Evolutionary conservation across 2,113 vertebrate species (phyloP).

Genomic region (Triplophysa tibetana): DNA sequence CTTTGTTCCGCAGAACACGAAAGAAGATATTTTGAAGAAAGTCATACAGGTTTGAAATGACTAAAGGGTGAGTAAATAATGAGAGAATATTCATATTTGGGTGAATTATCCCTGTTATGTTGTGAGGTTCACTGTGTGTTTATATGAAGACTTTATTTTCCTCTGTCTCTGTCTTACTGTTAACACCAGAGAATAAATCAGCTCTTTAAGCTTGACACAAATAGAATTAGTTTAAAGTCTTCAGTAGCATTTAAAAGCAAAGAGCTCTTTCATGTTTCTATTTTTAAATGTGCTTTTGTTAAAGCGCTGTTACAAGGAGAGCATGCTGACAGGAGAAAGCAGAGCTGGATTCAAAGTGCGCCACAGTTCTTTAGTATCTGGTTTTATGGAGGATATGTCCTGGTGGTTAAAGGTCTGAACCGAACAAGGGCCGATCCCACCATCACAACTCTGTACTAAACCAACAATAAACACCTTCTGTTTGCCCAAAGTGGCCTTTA

Average conservation of each 20-base stretch:
- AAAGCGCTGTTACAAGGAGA: slow-evolving; percentile 57
- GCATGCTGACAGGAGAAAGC: slow-evolving; percentile 63
- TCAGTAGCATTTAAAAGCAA: slow-evolving; percentile 26
- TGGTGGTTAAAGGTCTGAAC: background rate
- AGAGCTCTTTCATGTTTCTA: background rate
- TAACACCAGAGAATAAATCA: background rate
- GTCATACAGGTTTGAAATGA: no score
- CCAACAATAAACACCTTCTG: no score
- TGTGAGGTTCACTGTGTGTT: no score
- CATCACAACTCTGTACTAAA: slow-evolving; percentile 7
- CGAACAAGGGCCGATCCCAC: background rate
- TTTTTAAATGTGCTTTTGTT: slow-evolving; percentile 10
- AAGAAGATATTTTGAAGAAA: no score
- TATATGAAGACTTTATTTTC: no score
- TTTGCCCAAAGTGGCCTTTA: no score
- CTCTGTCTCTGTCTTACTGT: background rate
- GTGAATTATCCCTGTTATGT: no score
- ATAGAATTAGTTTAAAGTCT: slow-evolving; percentile 28
- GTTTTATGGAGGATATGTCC: background rate
- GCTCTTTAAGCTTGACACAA: slow-evolving; percentile 34
- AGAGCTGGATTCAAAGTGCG: slow-evolving; percentile 26
- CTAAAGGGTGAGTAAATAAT: no score
- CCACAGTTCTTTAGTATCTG: background rate
- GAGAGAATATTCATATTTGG: no score
- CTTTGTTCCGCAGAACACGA: no score